Conservation (phyloP, 2,797 vertebrate species). For the Coregonus sp. region DNA sequence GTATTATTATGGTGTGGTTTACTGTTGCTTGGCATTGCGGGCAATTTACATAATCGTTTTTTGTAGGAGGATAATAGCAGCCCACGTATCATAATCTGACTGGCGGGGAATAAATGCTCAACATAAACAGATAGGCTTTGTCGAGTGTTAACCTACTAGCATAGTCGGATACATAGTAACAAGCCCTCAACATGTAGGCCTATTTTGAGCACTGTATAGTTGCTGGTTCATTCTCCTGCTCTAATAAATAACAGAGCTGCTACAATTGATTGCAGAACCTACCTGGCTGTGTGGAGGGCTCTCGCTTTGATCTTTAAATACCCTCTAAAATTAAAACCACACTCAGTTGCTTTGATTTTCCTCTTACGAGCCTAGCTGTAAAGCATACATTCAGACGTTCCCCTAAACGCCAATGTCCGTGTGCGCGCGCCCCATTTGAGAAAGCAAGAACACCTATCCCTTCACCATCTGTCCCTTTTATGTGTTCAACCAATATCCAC, state of each 20-base stretch:
- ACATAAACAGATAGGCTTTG: conserved; percentile 56
- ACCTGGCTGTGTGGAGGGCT: conserved; percentile 57
- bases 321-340: conserved; percentile 77
- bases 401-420: conserved; percentile 60
- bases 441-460: conserved; percentile 71
- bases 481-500: conserved; percentile 75
- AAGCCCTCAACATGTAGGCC: conserved; percentile 48
- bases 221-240: conserved; percentile 50
- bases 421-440: conserved; percentile 58
- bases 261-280: conserved; percentile 62
- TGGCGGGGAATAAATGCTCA: conserved; percentile 44
- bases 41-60: conserved; percentile 52
- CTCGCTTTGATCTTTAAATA: conserved; percentile 81
- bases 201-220: conserved; percentile 27
- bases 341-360: conserved; percentile 73
- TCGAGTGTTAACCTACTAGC: conserved; percentile 22
- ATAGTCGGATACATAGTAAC: conserved; percentile 42
- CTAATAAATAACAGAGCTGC: conserved; percentile 51
- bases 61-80: conserved; percentile 37
- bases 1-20: not conserved
- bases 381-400: conserved; percentile 71
- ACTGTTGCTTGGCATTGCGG: conserved; percentile 44
- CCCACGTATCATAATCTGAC: conserved; percentile 45
- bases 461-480: conserved; percentile 81
- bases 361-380: conserved; percentile 38